Conservation (phyloP, 37 sponge, comb jelly and placozoan species). For the Amphimedon queenslandica region DNA sequence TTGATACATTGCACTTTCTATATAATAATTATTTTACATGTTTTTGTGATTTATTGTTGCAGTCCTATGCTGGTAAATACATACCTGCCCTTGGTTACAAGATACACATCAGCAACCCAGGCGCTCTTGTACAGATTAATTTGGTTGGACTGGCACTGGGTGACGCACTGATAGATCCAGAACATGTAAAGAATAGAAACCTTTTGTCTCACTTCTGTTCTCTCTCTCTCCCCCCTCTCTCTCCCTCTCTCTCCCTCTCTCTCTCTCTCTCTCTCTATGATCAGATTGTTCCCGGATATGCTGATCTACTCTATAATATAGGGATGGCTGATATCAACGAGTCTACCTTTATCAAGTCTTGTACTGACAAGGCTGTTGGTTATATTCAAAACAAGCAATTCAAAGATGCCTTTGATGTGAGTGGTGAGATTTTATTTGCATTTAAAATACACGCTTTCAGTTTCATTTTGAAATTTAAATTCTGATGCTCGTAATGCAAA, state of each 20-base stretch:
- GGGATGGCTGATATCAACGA: constrained; percentile 63
- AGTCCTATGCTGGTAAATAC: constrained; percentile 96
- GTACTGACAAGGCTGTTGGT: constrained; percentile 25
- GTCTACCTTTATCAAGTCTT: constrained; percentile 20
- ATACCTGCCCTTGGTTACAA: constrained; percentile 83
- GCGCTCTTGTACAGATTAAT: constrained; percentile 57
- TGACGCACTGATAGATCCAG: constrained; percentile 81
- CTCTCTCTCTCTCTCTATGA: constrained; percentile 3
- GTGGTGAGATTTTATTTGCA: no score
- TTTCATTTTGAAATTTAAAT: no score
- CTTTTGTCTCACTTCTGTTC: not conserved
- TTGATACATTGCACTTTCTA: not conserved
- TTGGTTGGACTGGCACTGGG: constrained; percentile 81
- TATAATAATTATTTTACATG: no score
- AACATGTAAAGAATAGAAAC: constrained; percentile 48
- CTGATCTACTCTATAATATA: constrained; percentile 53
- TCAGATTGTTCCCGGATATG: constrained; percentile 65
- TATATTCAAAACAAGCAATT: constrained; percentile 45
- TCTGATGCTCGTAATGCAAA: no score
- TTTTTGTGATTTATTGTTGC: no score
- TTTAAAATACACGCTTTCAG: no score
- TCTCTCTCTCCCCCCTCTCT: not conserved
- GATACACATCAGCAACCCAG: constrained; percentile 53
- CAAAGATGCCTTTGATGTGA: constrained; percentile 63
- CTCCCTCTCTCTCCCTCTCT: not conserved